Evolutionary conservation across 2,888 invertebrate genomes (phyloP).

Genomic region (Perdita meconis): DNA sequence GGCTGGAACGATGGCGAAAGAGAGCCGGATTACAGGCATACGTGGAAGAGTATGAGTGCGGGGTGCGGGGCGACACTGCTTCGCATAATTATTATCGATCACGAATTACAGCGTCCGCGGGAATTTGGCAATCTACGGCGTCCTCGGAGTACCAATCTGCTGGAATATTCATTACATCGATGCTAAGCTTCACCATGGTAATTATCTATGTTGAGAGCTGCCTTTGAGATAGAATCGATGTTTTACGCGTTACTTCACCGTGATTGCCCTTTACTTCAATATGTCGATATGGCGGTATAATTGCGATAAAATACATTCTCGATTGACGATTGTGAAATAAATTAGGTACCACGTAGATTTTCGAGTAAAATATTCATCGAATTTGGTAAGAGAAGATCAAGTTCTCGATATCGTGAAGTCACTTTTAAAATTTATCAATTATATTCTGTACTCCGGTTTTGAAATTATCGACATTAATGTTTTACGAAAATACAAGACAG

Average conservation of each 20-base stretch:
- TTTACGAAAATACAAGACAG: no score
- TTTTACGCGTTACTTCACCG: slow-evolving; percentile 40
- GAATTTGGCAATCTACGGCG: slow-evolving; percentile 49
- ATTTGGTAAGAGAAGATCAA: no score
- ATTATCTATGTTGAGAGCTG: slow-evolving; percentile 53
- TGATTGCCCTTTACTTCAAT: background rate
- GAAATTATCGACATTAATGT: no score
- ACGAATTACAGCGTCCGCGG: slow-evolving; percentile 64
- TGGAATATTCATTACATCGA: slow-evolving; percentile 68
- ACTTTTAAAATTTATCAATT: no score
- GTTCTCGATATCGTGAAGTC: no score
- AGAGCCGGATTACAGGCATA: slow-evolving; percentile 29
- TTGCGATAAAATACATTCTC: no score
- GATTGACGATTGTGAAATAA: no score
- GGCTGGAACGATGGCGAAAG: slow-evolving; percentile 25
- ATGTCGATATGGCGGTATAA: background rate
- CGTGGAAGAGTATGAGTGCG: slow-evolving; percentile 26
- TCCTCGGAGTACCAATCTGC: slow-evolving; percentile 64
- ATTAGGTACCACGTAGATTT: no score
- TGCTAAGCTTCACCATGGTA: slow-evolving; percentile 66
- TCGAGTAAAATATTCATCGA: no score
- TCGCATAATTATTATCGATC: slow-evolving; percentile 73
- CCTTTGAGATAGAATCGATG: slow-evolving; percentile 24
- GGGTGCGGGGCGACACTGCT: slow-evolving; percentile 49
- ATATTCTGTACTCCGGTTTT: no score